Percentiles rank a stretch among this genome's conserved stretches.
These are phyloP conservation scores for Congeria kusceri DNA, from an alignment of 2,888 invertebrate genomes.

Conservation along the genomic window DNA sequence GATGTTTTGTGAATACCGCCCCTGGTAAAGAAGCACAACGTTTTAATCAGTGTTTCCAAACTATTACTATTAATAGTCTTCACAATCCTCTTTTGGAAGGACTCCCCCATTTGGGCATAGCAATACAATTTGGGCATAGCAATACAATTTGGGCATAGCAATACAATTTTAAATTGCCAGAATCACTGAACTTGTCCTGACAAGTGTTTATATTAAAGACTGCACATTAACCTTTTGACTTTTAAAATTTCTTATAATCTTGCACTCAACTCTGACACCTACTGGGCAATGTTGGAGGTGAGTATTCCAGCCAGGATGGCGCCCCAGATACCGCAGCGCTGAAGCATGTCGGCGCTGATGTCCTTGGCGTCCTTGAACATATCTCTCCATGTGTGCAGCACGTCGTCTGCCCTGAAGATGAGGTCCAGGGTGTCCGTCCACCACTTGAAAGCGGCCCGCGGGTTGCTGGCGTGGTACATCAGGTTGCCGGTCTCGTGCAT, in stretches of 20 bases:
- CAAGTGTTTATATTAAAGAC: too few relatives aligned
- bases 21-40: too few relatives aligned
- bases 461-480: conserved; percentile 80
- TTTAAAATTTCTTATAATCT: too few relatives aligned
- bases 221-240: too few relatives aligned
- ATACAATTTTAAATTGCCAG: background rate
- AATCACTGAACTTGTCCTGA: background rate
- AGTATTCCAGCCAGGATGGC: conserved; percentile 83
- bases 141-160: too few relatives aligned
- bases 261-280: too few relatives aligned
- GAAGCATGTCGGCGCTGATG: conserved; percentile 76
- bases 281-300: conserved; percentile 82
- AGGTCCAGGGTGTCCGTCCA: conserved; percentile 83
- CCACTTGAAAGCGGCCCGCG: conserved; percentile 82
- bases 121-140: too few relatives aligned
- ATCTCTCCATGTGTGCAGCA: conserved; percentile 79
- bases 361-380: conserved; percentile 69
- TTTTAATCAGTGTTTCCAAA: too few relatives aligned
- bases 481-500: conserved; percentile 84
- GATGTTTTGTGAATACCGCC: too few relatives aligned
- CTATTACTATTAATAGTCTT: too few relatives aligned
- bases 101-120: too few relatives aligned
- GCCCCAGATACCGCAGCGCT: conserved; percentile 85
- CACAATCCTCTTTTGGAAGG: too few relatives aligned
- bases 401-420: conserved; percentile 79